Conservation (phyloP, 30 jellyfish, hydroid and myxozoan species). For the Rhopilema esculentum region DNA sequence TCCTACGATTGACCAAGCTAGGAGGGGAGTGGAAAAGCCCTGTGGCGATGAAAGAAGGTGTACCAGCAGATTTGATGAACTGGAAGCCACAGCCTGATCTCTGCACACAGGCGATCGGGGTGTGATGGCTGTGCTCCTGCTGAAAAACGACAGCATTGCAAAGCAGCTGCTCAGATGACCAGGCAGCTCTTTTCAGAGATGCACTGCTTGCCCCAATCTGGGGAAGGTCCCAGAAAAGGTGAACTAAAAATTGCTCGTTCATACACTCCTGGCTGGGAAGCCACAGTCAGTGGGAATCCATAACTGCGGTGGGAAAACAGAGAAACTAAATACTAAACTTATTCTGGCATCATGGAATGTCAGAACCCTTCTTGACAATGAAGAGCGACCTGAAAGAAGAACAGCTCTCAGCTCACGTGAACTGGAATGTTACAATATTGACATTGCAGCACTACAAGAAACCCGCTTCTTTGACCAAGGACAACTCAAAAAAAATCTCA, state of each 20-base stretch:
- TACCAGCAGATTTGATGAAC: neutral
- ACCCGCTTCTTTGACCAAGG: constrained; percentile 18
- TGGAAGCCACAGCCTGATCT: neutral
- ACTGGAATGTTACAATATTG: constrained; percentile 17
- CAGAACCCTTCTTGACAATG: constrained; percentile 29
- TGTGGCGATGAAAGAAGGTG: neutral
- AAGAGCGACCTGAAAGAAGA: constrained; percentile 24
- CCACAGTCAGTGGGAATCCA: constrained; percentile 26
- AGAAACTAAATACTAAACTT: neutral
- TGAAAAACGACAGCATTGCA: neutral
- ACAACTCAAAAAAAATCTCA: neutral
- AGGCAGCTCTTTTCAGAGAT: constrained; percentile 8
- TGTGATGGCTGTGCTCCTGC: neutral
- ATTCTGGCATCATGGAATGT: constrained; percentile 12
- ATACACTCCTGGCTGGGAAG: neutral
- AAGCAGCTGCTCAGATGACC: neutral
- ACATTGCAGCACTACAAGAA: constrained; percentile 15
- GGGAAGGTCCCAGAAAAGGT: constrained; percentile 22
- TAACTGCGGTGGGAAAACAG: constrained; percentile 1
- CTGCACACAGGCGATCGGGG: neutral
- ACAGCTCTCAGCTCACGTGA: constrained; percentile 19
- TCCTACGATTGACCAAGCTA: too few species aligned
- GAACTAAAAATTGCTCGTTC: neutral
- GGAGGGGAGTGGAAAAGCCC: constrained; percentile 34
- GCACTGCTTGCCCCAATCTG: constrained; percentile 12